A percentile compares a stretch with the other conserved stretches of the same genome.
phyloP scores from a whole-genome alignment of 2,797 vertebrate genomes.

The Brachymystax lenok region DNA sequence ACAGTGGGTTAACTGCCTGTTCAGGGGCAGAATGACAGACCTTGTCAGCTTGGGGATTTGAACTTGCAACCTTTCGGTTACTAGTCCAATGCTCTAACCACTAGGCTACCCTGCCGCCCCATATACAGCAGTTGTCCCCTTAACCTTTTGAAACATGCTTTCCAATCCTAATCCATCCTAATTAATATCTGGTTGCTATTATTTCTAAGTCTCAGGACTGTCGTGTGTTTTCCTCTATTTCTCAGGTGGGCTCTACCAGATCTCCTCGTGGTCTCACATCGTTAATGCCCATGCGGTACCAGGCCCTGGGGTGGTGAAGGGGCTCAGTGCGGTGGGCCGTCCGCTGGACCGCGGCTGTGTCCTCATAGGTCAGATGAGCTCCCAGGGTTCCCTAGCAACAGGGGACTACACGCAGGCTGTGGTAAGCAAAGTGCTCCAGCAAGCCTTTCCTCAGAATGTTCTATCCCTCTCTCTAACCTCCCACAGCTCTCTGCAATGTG shows the following conservation, averaged over 20 bases:
- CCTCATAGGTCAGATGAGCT: constrained; percentile 94
- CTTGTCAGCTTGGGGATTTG: no score
- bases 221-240: neutral
- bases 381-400: constrained; percentile 85
- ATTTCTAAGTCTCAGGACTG: neutral
- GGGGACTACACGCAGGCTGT: constrained; percentile 85
- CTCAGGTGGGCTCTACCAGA: constrained; percentile 88
- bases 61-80: no score
- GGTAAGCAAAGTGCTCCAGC: constrained; percentile 68
- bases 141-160: neutral
- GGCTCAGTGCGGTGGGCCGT: constrained; percentile 80
- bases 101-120: no score
- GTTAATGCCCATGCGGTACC: constrained; percentile 89
- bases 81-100: no score
- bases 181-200: neutral
- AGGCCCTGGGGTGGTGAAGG: constrained; percentile 85
- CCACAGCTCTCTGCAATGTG: neutral
- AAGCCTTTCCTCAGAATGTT: neutral
- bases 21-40: no score
- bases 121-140: neutral
- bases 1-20: no score
- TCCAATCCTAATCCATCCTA: neutral
- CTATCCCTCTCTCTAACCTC: neutral
- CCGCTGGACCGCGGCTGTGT: constrained; percentile 85
- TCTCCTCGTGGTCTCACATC: constrained; percentile 90